phyloP scores from a whole-genome alignment of 2,113 vertebrate species.

The Oxygymnocypris stewartii region DNA sequence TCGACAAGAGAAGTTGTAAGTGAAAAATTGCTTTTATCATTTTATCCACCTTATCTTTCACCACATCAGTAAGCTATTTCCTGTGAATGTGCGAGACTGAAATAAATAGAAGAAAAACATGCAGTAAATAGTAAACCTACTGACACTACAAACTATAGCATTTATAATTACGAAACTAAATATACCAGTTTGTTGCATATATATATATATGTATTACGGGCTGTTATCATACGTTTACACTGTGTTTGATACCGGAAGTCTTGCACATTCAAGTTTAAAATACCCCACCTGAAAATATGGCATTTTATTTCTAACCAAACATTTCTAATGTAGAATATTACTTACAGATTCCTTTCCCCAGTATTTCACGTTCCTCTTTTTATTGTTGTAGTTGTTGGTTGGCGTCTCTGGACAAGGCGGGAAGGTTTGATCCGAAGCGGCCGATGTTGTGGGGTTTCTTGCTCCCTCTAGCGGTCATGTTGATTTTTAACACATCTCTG shows the following conservation, averaged over 20 bases:
- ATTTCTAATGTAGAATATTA: background rate
- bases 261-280: background rate
- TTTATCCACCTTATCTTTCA: background rate
- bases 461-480: slow-evolving; percentile 63
- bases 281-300: background rate
- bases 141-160: background rate
- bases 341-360: background rate
- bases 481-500: slow-evolving; percentile 63
- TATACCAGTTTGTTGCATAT: background rate
- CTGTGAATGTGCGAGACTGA: background rate
- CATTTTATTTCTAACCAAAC: too few relatives aligned
- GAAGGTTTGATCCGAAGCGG: slow-evolving; percentile 55
- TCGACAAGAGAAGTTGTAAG: slow-evolving; percentile 70
- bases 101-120: background rate
- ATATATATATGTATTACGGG: background rate
- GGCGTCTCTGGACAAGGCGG: slow-evolving; percentile 52
- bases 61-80: background rate
- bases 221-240: background rate
- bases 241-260: background rate
- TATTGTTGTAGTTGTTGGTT: slow-evolving; percentile 70
- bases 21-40: background rate
- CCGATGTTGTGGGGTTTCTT: slow-evolving; percentile 70
- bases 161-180: background rate
- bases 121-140: background rate
- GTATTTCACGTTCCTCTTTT: background rate